phyloP scores from a whole-genome alignment of 2,113 vertebrate species.

The Dasyurus viverrinus region DNA sequence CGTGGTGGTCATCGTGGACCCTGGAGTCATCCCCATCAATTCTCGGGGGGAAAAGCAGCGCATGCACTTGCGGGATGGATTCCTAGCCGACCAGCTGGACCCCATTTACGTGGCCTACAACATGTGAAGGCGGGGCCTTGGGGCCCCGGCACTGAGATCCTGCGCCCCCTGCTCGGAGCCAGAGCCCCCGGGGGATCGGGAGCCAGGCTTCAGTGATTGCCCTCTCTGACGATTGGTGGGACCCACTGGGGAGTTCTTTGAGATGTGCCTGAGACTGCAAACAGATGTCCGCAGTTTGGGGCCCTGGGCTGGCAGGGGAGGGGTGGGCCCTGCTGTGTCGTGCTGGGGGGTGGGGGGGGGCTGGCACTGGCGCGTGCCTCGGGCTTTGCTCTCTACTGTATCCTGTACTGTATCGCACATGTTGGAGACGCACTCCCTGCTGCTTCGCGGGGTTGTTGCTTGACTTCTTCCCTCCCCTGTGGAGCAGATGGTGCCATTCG shows the following conservation, averaged over 20 bases:
- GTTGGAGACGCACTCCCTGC: conserved; percentile 60
- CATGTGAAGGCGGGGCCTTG: conserved; percentile 85
- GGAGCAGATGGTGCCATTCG: conserved; percentile 37
- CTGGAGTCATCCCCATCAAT: conserved; percentile 96
- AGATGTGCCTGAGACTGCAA: conserved; percentile 32
- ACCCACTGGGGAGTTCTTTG: conserved; percentile 51
- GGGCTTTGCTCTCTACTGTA: conserved; percentile 65
- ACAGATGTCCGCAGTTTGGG: no score
- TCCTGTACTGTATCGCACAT: conserved; percentile 76
- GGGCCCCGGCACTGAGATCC: background rate
- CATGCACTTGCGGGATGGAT: conserved; percentile 97
- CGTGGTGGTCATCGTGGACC: conserved; percentile 96
- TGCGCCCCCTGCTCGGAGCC: accelerated
- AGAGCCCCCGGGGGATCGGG: accelerated
- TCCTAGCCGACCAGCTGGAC: conserved; percentile 97
- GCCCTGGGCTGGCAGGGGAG: no score
- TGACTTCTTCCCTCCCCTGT: conserved; percentile 49
- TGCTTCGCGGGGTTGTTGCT: conserved; percentile 59
- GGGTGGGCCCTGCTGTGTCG: background rate
- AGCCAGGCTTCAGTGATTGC: conserved; percentile 14
- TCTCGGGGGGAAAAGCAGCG: conserved; percentile 97
- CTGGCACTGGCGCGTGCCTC: background rate
- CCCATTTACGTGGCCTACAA: conserved; percentile 99
- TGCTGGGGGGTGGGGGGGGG: background rate
- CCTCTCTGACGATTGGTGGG: conserved; percentile 22